phyloP scores from a whole-genome alignment of 2,113 vertebrate genomes.

The Oryzias melastigma region DNA sequence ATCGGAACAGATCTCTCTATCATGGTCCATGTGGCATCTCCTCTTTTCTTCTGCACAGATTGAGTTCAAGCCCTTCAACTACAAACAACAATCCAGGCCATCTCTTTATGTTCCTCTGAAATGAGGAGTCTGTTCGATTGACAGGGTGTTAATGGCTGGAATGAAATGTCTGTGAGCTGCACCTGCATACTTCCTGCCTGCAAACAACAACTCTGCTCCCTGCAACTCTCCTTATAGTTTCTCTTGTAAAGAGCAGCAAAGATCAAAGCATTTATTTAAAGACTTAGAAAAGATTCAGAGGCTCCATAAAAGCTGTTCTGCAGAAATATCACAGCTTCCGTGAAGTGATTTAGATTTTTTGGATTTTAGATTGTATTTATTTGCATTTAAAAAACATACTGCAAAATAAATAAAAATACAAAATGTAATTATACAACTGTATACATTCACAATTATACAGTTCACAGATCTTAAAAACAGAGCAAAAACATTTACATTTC shows the following conservation, averaged over 20 bases:
- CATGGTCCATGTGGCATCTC: slow-evolving; percentile 18
- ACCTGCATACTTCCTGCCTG: slow-evolving; percentile 11
- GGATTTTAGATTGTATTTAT: too few relatives aligned
- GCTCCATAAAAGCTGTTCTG: too few relatives aligned
- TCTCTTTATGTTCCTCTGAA: slow-evolving; percentile 47
- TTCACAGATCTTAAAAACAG: too few relatives aligned
- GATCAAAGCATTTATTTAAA: slow-evolving; percentile 2
- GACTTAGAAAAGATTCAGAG: too few relatives aligned
- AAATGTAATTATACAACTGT: too few relatives aligned
- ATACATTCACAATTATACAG: too few relatives aligned
- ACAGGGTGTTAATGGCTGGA: slow-evolving; percentile 52
- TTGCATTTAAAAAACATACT: too few relatives aligned
- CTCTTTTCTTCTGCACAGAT: slow-evolving; percentile 45
- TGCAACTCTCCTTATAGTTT: slow-evolving; percentile 17
- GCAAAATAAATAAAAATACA: too few relatives aligned
- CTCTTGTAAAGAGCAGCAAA: background rate
- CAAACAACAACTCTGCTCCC: slow-evolving; percentile 25
- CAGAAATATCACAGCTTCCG: too few relatives aligned
- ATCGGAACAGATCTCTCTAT: slow-evolving; percentile 36
- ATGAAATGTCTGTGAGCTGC: slow-evolving; percentile 26
- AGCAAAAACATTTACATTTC: too few relatives aligned
- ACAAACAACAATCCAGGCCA: slow-evolving; percentile 26
- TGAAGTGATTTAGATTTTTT: too few relatives aligned
- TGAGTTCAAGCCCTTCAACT: slow-evolving; percentile 68
- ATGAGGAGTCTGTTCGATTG: slow-evolving; percentile 44